Evolutionary conservation across 2,888 invertebrate genomes (phyloP).

Genomic region (Drosophila aldrichi): DNA sequence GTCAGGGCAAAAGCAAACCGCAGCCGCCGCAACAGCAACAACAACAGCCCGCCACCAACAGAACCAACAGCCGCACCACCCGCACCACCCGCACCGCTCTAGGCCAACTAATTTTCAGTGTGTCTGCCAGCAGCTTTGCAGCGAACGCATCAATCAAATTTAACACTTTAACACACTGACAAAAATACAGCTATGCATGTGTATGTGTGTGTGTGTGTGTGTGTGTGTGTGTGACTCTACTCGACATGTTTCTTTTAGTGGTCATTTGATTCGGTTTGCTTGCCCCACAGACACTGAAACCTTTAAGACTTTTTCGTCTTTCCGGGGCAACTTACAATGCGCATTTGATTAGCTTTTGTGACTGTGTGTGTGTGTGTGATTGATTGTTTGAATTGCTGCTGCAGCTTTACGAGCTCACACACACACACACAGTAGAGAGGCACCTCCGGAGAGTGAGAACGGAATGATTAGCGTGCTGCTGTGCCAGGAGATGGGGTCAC

Average conservation of each 20-base stretch:
- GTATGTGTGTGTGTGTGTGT: background rate
- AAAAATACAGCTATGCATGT: background rate
- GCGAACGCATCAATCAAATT: conserved; percentile 73
- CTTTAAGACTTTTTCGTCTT: conserved; percentile 2
- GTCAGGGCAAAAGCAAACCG: conserved; percentile 18
- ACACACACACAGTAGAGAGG: too few relatives aligned
- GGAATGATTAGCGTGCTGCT: too few relatives aligned
- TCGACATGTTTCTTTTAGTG: conserved; percentile 28
- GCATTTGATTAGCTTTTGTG: conserved; percentile 38
- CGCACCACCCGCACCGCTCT: conserved; percentile 12
- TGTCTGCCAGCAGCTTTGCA: conserved; percentile 62
- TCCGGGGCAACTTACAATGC: conserved; percentile 12
- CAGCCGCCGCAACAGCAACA: conserved; percentile 11
- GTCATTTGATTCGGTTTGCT: conserved; percentile 26
- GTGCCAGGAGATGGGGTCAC: background rate
- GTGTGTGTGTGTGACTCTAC: background rate
- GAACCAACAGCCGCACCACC: conserved; percentile 9
- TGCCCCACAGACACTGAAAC: background rate
- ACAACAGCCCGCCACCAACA: background rate
- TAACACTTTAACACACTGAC: conserved; percentile 46
- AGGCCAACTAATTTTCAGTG: conserved; percentile 65
- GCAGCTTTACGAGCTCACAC: conserved; percentile 8
- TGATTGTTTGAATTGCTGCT: conserved; percentile 41
- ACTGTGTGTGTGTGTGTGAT: conserved; percentile 23
- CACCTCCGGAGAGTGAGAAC: background rate